These are phyloP conservation scores for Andrena fulva DNA, from an alignment of 2,888 invertebrate species.

Conservation along the genomic window DNA sequence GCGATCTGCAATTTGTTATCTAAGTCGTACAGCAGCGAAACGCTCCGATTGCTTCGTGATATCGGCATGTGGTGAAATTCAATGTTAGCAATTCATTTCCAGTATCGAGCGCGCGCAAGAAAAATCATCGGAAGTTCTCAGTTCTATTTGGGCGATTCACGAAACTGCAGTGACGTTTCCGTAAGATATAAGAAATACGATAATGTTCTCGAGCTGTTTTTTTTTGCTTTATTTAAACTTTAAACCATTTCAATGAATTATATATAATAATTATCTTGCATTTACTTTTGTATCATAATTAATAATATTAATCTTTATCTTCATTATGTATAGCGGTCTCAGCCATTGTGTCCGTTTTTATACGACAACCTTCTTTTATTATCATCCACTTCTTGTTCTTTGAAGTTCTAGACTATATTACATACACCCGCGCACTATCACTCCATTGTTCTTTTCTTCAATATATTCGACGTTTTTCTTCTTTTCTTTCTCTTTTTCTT, in stretches of 20 bases:
- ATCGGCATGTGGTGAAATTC: constrained; percentile 53
- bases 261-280: constrained; percentile 80
- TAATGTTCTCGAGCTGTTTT: constrained; percentile 72
- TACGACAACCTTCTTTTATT: constrained; percentile 61
- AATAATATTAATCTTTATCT: constrained; percentile 79
- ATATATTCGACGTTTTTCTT: constrained; percentile 53
- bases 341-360: constrained; percentile 64
- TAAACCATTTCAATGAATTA: constrained; percentile 81
- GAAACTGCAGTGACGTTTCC: constrained; percentile 67
- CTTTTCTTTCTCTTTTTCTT: background rate
- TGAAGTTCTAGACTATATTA: constrained; percentile 77
- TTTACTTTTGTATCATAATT: constrained; percentile 80
- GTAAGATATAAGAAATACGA: constrained; percentile 75
- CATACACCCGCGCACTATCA: constrained; percentile 73
- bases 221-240: constrained; percentile 81
- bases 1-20: constrained; percentile 64
- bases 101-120: constrained; percentile 50
- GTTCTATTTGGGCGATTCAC: constrained; percentile 67
- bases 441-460: constrained; percentile 60
- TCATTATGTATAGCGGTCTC: constrained; percentile 81
- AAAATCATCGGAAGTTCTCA: constrained; percentile 47
- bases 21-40: constrained; percentile 58
- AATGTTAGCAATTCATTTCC: constrained; percentile 35
- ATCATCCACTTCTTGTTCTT: constrained; percentile 65
- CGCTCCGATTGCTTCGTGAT: constrained; percentile 52